phyloP scores from a whole-genome alignment of 2,888 invertebrate genomes.

The Geophilus truncorum region DNA sequence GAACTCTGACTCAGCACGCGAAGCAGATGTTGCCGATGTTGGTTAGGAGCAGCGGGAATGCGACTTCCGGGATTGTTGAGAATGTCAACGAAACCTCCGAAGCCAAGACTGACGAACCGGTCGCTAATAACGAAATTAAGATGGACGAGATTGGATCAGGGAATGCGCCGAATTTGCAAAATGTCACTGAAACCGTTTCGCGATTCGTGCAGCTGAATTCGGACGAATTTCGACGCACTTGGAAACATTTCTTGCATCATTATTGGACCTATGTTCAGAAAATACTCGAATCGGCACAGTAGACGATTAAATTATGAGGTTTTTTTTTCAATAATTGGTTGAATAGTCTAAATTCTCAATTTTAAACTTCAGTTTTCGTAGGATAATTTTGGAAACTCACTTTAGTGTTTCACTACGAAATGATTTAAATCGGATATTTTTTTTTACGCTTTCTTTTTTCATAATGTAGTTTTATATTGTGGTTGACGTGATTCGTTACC shows the following conservation, averaged over 20 bases:
- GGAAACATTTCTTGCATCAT: slow-evolving; percentile 33
- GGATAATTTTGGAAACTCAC: too few species aligned
- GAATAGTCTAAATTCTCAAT: too few species aligned
- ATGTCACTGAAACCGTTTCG: slow-evolving; percentile 19
- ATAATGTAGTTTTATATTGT: neutral
- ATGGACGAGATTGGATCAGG: neutral
- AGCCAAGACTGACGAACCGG: neutral
- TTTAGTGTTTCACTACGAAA: too few species aligned
- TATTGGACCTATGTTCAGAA: slow-evolving; percentile 33
- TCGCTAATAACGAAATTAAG: neutral
- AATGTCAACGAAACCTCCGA: neutral
- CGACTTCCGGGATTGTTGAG: slow-evolving; percentile 23
- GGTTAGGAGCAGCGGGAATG: neutral
- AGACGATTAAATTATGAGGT: neutral
- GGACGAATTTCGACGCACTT: slow-evolving; percentile 32
- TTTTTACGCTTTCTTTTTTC: too few species aligned
- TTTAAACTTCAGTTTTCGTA: neutral
- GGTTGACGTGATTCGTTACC: neutral
- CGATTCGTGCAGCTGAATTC: slow-evolving; percentile 22
- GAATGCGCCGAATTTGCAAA: neutral
- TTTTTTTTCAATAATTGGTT: neutral
- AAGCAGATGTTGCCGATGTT: slow-evolving; percentile 28
- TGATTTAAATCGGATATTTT: too few species aligned
- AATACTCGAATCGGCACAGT: slow-evolving; percentile 14
- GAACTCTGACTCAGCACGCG: slow-evolving; percentile 27